These are phyloP conservation scores for Lineus longissimus DNA, from an alignment of 1,140 invertebrate species.

Conservation along the genomic window DNA sequence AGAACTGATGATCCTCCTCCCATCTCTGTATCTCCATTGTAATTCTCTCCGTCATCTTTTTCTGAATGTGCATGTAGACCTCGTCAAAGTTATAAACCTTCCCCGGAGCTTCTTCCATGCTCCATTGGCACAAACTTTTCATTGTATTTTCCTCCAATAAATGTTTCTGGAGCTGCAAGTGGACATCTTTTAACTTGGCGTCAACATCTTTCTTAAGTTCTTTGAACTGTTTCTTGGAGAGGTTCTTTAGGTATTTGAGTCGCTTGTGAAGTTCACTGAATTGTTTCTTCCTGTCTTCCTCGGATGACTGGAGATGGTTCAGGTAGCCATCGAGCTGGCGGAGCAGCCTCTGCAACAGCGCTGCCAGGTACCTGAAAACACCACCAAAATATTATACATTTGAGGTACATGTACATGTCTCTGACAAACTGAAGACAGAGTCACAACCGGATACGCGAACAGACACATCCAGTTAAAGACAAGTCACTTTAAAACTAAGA, in stretches of 20 bases:
- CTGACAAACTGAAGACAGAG: background rate
- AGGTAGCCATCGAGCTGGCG: background rate
- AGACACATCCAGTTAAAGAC: background rate
- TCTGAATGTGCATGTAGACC: background rate
- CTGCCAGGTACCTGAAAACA: background rate
- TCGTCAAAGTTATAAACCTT: background rate
- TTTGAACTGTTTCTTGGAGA: conserved; percentile 3
- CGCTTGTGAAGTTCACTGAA: background rate
- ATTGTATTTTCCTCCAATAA: background rate
- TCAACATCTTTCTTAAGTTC: conserved; percentile 1
- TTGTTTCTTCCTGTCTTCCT: background rate
- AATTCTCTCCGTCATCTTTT: background rate
- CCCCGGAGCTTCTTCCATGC: background rate
- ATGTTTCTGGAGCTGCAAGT: background rate
- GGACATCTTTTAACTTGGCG: background rate
- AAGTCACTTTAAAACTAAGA: too few relatives aligned
- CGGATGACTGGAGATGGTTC: background rate
- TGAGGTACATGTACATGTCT: background rate
- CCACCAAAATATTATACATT: background rate
- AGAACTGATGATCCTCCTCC: background rate
- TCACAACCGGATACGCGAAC: too few relatives aligned
- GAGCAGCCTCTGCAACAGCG: background rate
- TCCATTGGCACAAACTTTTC: background rate
- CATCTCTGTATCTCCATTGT: background rate
- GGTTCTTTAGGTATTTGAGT: background rate